Percentiles rank a stretch among this genome's conserved stretches.
phyloP scores from a whole-genome alignment of 2,888 invertebrate genomes.

The Zhuqinia jingwanae region DNA sequence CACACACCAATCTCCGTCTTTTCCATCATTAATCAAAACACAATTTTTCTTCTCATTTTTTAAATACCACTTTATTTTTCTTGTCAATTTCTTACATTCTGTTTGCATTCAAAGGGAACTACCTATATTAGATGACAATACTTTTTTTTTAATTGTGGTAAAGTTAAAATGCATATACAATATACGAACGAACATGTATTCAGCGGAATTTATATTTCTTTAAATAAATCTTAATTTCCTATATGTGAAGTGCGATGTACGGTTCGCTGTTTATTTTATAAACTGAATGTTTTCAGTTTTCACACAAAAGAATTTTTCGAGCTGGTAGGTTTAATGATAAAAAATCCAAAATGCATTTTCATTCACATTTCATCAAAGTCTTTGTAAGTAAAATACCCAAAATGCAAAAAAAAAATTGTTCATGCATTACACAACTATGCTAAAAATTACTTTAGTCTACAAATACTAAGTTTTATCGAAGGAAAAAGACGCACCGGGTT shows the following conservation, averaged over 20 bases:
- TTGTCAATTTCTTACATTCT: slow-evolving; percentile 32
- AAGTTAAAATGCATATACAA: not conserved
- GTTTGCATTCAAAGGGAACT: not conserved
- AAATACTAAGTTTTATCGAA: too few species aligned
- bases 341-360: too few species aligned
- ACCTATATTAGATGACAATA: not conserved
- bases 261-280: too few species aligned
- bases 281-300: too few species aligned
- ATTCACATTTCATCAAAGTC: slow-evolving; percentile 1
- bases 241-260: too few species aligned
- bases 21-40: slow-evolving; percentile 92
- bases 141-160: not conserved
- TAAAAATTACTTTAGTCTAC: too few species aligned
- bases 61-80: slow-evolving; percentile 28
- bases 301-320: too few species aligned
- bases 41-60: slow-evolving; percentile 3
- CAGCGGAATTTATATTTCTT: not conserved
- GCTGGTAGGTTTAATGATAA: too few species aligned
- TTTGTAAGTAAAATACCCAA: not conserved
- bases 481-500: too few species aligned
- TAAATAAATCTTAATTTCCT: not conserved
- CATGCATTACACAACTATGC: too few species aligned
- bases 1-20: slow-evolving; percentile 93
- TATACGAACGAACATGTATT: not conserved
- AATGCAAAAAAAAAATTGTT: too few species aligned